Base-by-base conservation (phyloP, 2,797 vertebrate genomes). In the Gobionotothen gibberifrons region DNA sequence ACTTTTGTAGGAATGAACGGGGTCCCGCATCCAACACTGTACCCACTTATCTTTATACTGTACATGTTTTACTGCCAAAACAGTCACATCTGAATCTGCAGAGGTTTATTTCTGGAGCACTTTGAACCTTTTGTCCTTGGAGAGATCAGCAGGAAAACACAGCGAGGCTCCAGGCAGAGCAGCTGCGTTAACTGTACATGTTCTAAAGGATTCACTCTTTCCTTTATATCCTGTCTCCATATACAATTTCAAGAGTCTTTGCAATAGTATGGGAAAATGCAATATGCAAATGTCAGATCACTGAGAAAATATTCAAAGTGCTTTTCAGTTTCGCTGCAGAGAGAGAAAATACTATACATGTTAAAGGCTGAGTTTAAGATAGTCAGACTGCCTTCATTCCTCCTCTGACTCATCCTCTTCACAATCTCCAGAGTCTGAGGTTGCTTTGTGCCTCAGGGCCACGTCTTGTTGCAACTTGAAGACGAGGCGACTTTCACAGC, bases 211-310 rank as follows among this genome's bases (percentile, higher is more conserved):
- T 21, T 32, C 47, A 51, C 44, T 58, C 67, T 36, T 36, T 36
- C 8, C 32, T 36, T 36, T 36, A 36, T 9, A 36, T 1, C 32
- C 32, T 36, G 32, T 36, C 32, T 36, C 32, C 32, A 9, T 36
- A 36, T 9, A 36, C 32, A 9, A 36, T 9, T 36, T 36, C 32
- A 36, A 36, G 8, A 9, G 32, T 36, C 32, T 2, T 36, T 36
- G 32, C 32, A 9, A 36, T 36, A 36, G 32, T 7, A 36, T 0
- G 40, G 3, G 39, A 56, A 78, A 79, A 76, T 60, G 71, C 53
- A 82, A 73, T 78, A 85, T 84, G 82, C 81, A 86, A 82, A 87
- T 81, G 71, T 76, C 26, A 51, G 71, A 73, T 79, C 68, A 14
- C 12, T 47, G 40, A 44, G 22, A 60, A 69, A 77, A 80, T 60